Base-by-base conservation (phyloP, 2,888 invertebrate genomes). In the Mythimna vitellina region DNA sequence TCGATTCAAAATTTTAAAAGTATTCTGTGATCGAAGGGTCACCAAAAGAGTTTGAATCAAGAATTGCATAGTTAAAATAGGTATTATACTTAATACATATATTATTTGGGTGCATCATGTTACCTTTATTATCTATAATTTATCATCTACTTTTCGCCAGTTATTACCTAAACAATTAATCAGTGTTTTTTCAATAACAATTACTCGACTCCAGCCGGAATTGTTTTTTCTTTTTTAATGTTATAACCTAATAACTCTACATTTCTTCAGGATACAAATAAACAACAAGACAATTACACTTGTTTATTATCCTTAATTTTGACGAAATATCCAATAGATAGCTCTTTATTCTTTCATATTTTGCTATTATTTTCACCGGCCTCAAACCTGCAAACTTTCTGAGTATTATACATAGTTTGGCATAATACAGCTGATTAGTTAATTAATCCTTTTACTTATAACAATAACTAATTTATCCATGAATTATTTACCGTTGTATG, bases 401-500 rank as follows among this genome's bases (percentile, higher is more conserved):
- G 20, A 20, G 6, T 9, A 29, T 20, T 14, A 49, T 5, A 46
- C 6, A 20, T 1, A 46, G 1, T 46, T 12, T 17, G 53, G 35
- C 20, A 20, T n/a, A 25, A 38, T 9, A 25, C 9, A 5, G 32
- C 22, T n/a, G 10, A 17, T 32, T 32, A 20, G 9, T 9, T 20
- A 63, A 20, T 49, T 22, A 35, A n/a, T 7, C 20, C 14, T 53
- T 14, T 1, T 25, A 17, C 3, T 42, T 14, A 70, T 10, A 60
- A 22, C 22, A n/a, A 25, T 46, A 17, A 54, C 49, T 22, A 57
- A 57, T 32, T 29, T 12, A 66, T 53, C 1, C 29, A 76, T 46
- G 8, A n/a, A 42, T 38, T 38, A 20, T 53, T 72, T 76, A 78
- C 78, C 73, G 25, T 32, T 5, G 60, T 46, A 10, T 20, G 4